Conservation (phyloP, 2,797 vertebrate species). For the Petrocephalus sullivani region DNA sequence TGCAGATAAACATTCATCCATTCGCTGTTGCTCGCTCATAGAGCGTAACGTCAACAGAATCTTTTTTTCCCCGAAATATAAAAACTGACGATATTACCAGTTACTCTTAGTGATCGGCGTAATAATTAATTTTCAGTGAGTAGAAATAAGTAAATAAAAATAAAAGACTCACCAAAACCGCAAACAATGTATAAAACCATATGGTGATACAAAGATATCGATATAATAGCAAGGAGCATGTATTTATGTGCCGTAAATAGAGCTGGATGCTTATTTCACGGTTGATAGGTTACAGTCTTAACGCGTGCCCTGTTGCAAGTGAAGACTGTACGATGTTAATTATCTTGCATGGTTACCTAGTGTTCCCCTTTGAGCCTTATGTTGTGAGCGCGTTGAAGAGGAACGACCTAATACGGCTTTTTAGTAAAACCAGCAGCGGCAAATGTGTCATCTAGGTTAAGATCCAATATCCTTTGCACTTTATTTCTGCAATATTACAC, state of each 20-base stretch:
- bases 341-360: not conserved
- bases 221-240: not conserved
- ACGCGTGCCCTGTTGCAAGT: not conserved
- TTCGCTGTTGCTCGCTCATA: not conserved
- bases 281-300: not conserved
- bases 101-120: not conserved
- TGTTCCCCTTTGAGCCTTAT: not conserved
- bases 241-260: not conserved
- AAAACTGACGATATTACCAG: not conserved
- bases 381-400: not conserved
- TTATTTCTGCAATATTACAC: not conserved
- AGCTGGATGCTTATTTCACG: not conserved
- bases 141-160: not conserved
- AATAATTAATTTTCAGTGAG: not conserved
- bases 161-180: not conserved
- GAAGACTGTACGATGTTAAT: not conserved
- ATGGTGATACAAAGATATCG: not conserved
- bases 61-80: not conserved
- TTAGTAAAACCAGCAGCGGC: not conserved
- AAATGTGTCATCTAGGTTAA: not conserved
- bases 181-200: not conserved
- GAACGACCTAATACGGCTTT: not conserved
- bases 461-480: not conserved
- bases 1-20: not conserved
- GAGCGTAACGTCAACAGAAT: not conserved